Base-by-base conservation (phyloP, 2,888 invertebrate genomes). In the Lithophane semibrunnea region DNA sequence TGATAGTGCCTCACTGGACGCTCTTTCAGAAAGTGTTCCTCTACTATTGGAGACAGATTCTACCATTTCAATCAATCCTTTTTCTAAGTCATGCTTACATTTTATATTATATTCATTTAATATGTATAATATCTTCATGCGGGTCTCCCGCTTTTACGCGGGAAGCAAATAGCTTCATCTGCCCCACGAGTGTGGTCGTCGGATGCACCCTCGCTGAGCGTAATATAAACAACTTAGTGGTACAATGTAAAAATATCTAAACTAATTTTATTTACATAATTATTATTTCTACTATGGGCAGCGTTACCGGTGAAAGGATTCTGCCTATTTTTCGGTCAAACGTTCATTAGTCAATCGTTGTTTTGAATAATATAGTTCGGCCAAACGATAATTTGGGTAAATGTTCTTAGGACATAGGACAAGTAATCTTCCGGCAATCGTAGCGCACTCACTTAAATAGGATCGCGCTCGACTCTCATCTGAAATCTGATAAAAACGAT, bases 101-200 rank as follows among this genome's bases (percentile, higher is more conserved):
- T 24, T 18, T 21, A 4, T 37, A 37, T 21, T 21, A 21, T 60
- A 24, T 5, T 61, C 0, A 37, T 37, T 13, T 49, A 21, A 29
- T 29, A 1, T 37, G 37, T 37, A 37, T 37, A 42, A 49, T 49
- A 18, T 64, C 21, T 56, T 49, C n/a, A 56, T 37, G 18, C 61
- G 66, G 66, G 18, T 61, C 49, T 71, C 2, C 24, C 49, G 52
- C 24, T 66, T 81, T 58, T 44, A 58, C 13, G 8, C 24, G 29
- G 63, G 13, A n/a, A 58, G 44, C 37, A 16, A 67, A 58, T 29
- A 64, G 60, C 47, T 18, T 10, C 61, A 70, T 58, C 67, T 74
- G 81, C 81, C 85, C 85, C 74, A 73, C 74, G 70, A 37, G 49
- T 83, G 70, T 60, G 79, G 60, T 82, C 58, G 69, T 77, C 58